Percentiles rank a stretch among this genome's conserved stretches.
These are phyloP conservation scores for Corapipo altera DNA, from an alignment of 2,113 vertebrate genomes.

Conservation along the genomic window DNA sequence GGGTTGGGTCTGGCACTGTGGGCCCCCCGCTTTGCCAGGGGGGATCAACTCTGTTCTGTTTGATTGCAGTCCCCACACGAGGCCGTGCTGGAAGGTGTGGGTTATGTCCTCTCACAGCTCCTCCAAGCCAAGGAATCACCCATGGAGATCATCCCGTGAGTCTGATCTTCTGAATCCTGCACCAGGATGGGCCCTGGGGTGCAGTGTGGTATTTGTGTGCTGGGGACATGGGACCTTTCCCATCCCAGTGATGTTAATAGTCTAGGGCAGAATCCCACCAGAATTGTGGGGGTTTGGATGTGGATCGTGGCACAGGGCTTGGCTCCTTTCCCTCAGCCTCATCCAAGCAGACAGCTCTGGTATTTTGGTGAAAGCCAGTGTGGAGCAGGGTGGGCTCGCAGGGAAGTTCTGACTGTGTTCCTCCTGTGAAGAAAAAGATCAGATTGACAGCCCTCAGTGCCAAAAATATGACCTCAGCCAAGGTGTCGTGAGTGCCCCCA, in stretches of 20 bases:
- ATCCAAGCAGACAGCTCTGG: slow-evolving; percentile 7
- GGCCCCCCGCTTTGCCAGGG: not conserved
- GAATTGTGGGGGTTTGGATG: not conserved
- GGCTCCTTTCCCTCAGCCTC: not conserved
- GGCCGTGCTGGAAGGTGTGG: slow-evolving; percentile 88
- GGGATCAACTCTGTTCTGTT: not conserved
- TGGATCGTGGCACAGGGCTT: not conserved
- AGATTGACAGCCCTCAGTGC: not conserved
- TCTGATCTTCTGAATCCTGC: not conserved
- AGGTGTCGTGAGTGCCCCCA: not conserved
- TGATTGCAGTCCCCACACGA: slow-evolving; percentile 82
- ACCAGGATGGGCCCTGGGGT: not conserved
- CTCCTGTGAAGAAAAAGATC: not conserved
- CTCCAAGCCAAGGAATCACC: slow-evolving; percentile 86
- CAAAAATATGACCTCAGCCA: not conserved
- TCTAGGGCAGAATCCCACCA: not conserved
- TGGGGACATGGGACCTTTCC: accelerated
- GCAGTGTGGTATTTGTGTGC: not conserved
- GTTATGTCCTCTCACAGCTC: slow-evolving; percentile 90
- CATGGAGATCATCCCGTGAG: slow-evolving; percentile 86
- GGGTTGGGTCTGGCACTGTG: not conserved
- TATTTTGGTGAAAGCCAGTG: not conserved
- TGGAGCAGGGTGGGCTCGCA: accelerated
- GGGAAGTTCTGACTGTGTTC: not conserved
- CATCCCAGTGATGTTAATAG: not conserved